A percentile compares a stretch with the other conserved stretches of the same genome.
Evolutionary conservation across 2,113 vertebrate species (phyloP).

Genomic region (Epinephelus moara): DNA sequence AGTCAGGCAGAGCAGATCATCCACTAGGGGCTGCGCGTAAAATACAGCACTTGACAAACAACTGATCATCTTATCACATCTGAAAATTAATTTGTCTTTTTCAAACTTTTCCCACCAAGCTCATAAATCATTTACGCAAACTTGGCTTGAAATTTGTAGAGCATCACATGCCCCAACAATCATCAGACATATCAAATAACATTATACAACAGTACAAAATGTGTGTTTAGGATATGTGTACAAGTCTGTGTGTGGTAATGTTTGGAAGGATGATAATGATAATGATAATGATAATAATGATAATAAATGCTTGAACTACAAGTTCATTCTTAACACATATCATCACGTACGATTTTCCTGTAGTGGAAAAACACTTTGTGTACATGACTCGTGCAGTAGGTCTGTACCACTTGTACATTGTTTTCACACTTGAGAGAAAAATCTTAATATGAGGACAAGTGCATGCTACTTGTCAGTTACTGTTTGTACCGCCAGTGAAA

Average conservation of each 20-base stretch:
- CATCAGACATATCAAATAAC: not conserved
- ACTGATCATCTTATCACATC: not conserved
- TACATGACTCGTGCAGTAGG: not conserved
- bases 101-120: not conserved
- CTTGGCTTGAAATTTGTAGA: not conserved
- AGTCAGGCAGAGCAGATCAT: not conserved
- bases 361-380: not conserved
- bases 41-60: not conserved
- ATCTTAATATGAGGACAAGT: too few species aligned
- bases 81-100: conserved; percentile 15
- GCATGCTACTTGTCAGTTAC: too few species aligned
- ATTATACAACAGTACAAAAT: not conserved
- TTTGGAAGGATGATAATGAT: not conserved
- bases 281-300: too few species aligned
- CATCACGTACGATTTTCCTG: not conserved
- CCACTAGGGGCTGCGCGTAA: not conserved
- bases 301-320: not conserved
- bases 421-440: not conserved
- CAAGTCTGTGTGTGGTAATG: not conserved
- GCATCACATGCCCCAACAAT: not conserved
- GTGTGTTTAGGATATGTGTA: too few species aligned
- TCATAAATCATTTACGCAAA: conserved; percentile 4
- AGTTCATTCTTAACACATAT: not conserved
- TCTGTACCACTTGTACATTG: not conserved
- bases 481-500: too few species aligned